Conservation (phyloP, 2,113 vertebrate genomes). For the Tupaia tana region DNA sequence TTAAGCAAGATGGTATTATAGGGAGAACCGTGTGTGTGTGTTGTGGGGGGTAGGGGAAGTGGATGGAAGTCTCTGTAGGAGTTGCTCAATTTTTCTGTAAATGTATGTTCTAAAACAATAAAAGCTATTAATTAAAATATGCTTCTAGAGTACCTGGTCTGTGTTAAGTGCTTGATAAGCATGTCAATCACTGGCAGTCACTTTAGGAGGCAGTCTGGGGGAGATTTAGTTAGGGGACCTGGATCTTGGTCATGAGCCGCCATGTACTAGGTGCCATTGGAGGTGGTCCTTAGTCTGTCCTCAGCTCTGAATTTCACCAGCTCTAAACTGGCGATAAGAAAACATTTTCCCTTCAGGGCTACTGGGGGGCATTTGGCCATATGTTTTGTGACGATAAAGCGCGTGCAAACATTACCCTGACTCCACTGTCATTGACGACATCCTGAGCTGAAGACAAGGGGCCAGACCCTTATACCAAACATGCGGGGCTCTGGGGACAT, state of each 20-base stretch:
- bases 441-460: neutral
- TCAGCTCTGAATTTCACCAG: neutral
- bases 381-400: neutral
- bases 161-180: neutral
- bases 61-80: neutral
- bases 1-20: neutral
- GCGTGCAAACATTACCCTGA: neutral
- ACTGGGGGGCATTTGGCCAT: neutral
- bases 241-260: fast-evolving
- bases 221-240: neutral
- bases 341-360: neutral
- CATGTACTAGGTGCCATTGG: fast-evolving
- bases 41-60: no score
- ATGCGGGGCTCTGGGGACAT: neutral
- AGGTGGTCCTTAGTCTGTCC: neutral
- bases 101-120: neutral
- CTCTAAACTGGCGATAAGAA: neutral
- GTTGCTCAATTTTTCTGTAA: neutral
- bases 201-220: neutral
- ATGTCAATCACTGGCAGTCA: no score
- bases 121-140: neutral
- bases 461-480: neutral
- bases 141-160: neutral
- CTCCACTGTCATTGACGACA: fast-evolving
- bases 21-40: neutral